phyloP scores from a whole-genome alignment of 2,113 vertebrate species.

The Gnathonemus echidnorhynchus region DNA sequence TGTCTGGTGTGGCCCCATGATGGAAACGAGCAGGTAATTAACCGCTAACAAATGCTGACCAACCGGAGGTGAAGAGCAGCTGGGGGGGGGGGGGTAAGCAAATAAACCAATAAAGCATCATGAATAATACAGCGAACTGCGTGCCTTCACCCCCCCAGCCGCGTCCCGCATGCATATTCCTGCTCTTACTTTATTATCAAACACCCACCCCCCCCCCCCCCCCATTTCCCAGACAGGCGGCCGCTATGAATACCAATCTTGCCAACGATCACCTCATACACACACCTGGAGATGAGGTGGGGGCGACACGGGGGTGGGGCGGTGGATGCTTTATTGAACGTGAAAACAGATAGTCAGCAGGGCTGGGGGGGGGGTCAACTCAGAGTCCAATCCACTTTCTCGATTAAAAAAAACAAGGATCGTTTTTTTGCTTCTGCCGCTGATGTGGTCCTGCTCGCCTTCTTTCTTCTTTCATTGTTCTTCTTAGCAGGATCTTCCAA shows the following conservation, averaged over 20 bases:
- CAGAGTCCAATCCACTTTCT: constrained; percentile 78
- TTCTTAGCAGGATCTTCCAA: constrained; percentile 40
- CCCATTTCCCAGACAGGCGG: constrained; percentile 46
- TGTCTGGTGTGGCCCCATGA: neutral
- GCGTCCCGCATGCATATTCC: constrained; percentile 51
- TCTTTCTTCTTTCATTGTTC: neutral
- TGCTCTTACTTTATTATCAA: constrained; percentile 39
- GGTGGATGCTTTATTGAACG: constrained; percentile 62
- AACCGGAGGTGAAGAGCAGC: neutral
- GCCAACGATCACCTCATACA: constrained; percentile 68
- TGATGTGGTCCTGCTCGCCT: neutral
- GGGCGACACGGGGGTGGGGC: neutral
- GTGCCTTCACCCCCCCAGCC: constrained; percentile 58
- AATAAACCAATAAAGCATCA: constrained; percentile 69
- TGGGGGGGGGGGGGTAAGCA: neutral
- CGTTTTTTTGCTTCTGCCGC: neutral
- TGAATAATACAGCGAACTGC: constrained; percentile 68
- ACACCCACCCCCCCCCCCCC: neutral
- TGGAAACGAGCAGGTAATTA: neutral
- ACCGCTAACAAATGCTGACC: neutral
- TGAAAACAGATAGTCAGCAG: constrained; percentile 27
- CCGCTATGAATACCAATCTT: constrained; percentile 66
- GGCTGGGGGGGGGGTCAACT: constrained; percentile 41
- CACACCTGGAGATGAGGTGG: constrained; percentile 67
- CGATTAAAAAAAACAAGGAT: constrained; percentile 58